Evolutionary conservation across 2,113 vertebrate genomes (phyloP), one percentile per base, ranked within the genome.

Genomic region (Sterrhoptilus dennistouni): DNA sequence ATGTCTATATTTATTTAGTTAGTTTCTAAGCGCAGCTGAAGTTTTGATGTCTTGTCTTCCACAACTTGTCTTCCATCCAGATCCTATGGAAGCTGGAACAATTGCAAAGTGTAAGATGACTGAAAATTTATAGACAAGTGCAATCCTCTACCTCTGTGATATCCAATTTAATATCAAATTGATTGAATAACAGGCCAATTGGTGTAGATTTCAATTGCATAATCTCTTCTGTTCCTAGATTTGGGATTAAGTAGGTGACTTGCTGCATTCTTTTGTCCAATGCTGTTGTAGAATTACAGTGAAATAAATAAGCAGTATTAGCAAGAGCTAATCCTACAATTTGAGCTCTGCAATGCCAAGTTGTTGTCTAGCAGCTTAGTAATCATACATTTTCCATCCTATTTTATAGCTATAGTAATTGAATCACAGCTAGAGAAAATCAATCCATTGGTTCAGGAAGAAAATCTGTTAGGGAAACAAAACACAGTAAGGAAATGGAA

Each of bases 321-420:
- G 72, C 33, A 61, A 70, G 31, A 89, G 45, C 23, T 96, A 95
- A 97, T 95, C 72, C 85, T 75, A 45, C 52, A 86, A 36, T 64
- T 53, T 84, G 47, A 93, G 74, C 31, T 76, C 44, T 74, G 21
- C 22, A 59, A 54, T 89, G n/a, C 36, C 47, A 61, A 79, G 23
- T 21, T 77, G 96, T 95, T 97, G 56, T 94, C 79, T 86, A 38
- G 38, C 40, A 61, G n/a, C 63, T 89, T 94, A 94, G 47, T 59
- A 88, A 76, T 70, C 27, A 24, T 60, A 52, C 8, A 54, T 59
- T 88, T 71, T 85, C 68, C 23, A 33, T 50, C 57, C 27, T 78
- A 35, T 50, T 90, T 89, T 87, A 38, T n/a, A 80, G 25, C 64
- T 93, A 49, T 38, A 57, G 44, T 29, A 71, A 65, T 80, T 78